Base-by-base conservation (phyloP, 2,113 vertebrate genomes). In the Perognathus longimembris region DNA sequence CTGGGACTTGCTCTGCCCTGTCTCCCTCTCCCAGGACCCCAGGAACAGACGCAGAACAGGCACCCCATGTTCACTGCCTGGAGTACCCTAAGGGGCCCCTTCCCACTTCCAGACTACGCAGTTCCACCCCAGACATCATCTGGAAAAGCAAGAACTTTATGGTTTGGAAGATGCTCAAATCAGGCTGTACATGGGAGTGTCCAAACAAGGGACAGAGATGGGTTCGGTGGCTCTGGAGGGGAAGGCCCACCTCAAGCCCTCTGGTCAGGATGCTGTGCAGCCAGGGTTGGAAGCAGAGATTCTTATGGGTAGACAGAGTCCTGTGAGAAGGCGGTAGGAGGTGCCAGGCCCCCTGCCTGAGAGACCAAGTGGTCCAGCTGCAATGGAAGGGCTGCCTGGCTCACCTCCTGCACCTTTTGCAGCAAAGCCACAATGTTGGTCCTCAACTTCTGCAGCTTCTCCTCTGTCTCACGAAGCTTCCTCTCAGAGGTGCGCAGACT, bases 401-500 rank as follows among this genome's bases (percentile, higher is more conserved):
- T 88, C 96, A 99, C 99, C 99, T 99, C 99, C 97, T 99, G 99
- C 45, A 99, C 99, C 98, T 99, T 99, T 96, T 99, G 99, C 45
- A 99, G 98, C 67, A 99, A 98, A 6, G 99, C 99, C 59, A 99
- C 99, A 7, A 99, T 99, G 97, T 99, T 99, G 66, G 99, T 99
- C 93, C 99, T 98, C 88, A 99, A 95, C 96, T 99, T 99, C 97
- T 99, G 99, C 59, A 99, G 98, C 82, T 99, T 99, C 91, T 99
- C 99, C 20, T 99, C 99, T 0, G 99, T 98, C 92, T 99, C 99
- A 42, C 95, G 98, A 63, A 99, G 98, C 96, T 98, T 99, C 7
- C 96, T 96, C 96, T 99, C 99, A 0, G 98, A 97, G 80, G 92
- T 98, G 36, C 95, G 99, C 93, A 99, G 98, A 96, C 98, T 99